Evolutionary conservation across 2,113 vertebrate genomes (phyloP), one percentile per base, ranked within the genome.

Genomic region (Enhydra lutris): DNA sequence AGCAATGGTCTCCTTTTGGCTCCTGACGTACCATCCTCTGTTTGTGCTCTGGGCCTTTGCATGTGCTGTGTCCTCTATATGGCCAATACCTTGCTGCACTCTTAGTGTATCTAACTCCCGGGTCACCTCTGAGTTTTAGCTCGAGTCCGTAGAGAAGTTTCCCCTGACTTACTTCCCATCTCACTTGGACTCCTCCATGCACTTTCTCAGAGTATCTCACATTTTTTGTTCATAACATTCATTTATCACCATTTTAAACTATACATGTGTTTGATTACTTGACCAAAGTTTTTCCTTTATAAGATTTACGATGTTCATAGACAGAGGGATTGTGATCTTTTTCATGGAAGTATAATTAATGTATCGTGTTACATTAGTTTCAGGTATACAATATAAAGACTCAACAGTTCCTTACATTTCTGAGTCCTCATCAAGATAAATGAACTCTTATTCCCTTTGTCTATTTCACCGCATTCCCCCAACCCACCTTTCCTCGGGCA

Each of bases 1-100:
- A 45, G 1, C 67, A 57, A 23, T 29, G 59, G 17, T 47, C 13
- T 80, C 9, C 42, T 31, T 78, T 45, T 20, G 52, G n/a, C 1
- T 89, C 29, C 34, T 12, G 2, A 39, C 8, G 10, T 29, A 4
- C 61, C 3, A 29, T 47, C 6, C n/a, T n/a, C n/a, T n/a, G 42
- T 55, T 31, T n/a, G 42, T 55, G 31, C n/a, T 5, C 18, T 18
- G 39, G 76, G 80, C 34, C 55, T 81, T 94, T 71, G 84, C 24
- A 36, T 0, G 0, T 10, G 31, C 86, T 31, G 11, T 47, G 59
- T 21, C 50, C 11, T n/a, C n/a, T 79, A 1, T 36, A 1, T 0
- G 6, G 7, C 7, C 42, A 4, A 7, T 0, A 3, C 24, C 39
- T 45, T 36, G 18, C 10, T 47, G 17, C 12, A 42, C 29, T 80